Evolutionary conservation across 1,140 invertebrate genomes (phyloP), one percentile per base, ranked within the genome.

Genomic region (Wasmannia auropunctata): DNA sequence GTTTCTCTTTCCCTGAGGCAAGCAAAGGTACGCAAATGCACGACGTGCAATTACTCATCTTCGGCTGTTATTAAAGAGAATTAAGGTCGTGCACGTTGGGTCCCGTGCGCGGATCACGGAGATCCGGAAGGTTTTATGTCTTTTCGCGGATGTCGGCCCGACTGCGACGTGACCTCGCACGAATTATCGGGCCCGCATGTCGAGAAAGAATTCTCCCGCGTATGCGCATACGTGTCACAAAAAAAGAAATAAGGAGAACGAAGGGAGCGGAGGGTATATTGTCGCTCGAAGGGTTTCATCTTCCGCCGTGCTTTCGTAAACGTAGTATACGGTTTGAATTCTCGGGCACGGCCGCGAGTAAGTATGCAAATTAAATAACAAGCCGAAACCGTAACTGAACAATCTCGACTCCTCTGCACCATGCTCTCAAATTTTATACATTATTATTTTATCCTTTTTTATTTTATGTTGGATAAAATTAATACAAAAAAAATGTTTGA

Each of bases 141-240:
- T 85, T 63, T 58, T 67, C 60, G 79, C 34, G 37, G 16, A 11
- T 31, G 37, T 56, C 56, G 22, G 60, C 56, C 77, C 80, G 77
- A 25, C 54, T 60, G 89, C 89, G 91, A 92, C 93, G 93, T 94
- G 93, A 94, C 92, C 91, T 91, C 86, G 93, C 92, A 94, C 91
- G 91, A 94, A 94, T 94, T 93, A 93, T 88, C 91, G 86, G 87
- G 88, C 87, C 79, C 84, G 85, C 85, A 90, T 91, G 90, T 87
- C 86, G 91, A 91, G 84, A 87, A 88, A 72, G 43, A 75, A 46
- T 79, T 87, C 56, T 62, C 34, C n/a, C 51, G 62, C 69, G 43
- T 83, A 28, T 85, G n/a, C 10, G 54, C 43, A 56, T 84, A 72
- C 67, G 85, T 79, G 85, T 54, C 49, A 81, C 58, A 58, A 86